Base-by-base conservation (phyloP, 2,797 vertebrate species). In the Gambelia wislizenii region DNA sequence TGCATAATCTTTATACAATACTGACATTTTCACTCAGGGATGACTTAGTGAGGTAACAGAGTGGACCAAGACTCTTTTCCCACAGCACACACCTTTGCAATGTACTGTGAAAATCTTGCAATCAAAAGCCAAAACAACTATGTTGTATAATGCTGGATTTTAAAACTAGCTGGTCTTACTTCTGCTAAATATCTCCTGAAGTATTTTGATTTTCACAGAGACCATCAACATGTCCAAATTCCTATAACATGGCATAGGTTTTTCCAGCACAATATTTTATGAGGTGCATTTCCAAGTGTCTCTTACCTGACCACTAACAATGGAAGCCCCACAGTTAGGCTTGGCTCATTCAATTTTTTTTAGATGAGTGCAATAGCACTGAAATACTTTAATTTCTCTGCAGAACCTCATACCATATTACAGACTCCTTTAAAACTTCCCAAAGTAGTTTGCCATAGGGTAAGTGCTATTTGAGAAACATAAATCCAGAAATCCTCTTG, bases 121-220 rank as follows among this genome's bases (percentile, higher is more conserved):
- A 2, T 9, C 14, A 8, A 47, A 77, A 14, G 7, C 18, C 39
- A 61, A 77, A 64, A 61, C 12, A 36, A 85, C 16, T 75, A 3
- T 39, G 33, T 49, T 75, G 47, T 2, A 72, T 36, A 54, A 84
- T 36, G 25, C n/a, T 44, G 9, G 1, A 33, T 10, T 75, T 49
- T 64, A 91, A 89, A 86, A 89, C 33, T 8, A 90, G 49, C 36
- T 64, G 39, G 52, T 89, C 96, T 97, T 95, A 99, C 98, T 98
- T 98, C 98, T 98, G 91, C 98, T 98, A 94, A 99, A 98, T 95
- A 99, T 99, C 94, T 99, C 98, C 94, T 99, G 99, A 88, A 99
- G 97, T 44, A 74, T 42, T 75, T 42, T 85, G 16, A 67, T 27
- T 83, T 49, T 1, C 20, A 84, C 36, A 47, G 69, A 49, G 54